Evolutionary conservation across 2,113 vertebrate species (phyloP).

Genomic region (Falco punctatus): DNA sequence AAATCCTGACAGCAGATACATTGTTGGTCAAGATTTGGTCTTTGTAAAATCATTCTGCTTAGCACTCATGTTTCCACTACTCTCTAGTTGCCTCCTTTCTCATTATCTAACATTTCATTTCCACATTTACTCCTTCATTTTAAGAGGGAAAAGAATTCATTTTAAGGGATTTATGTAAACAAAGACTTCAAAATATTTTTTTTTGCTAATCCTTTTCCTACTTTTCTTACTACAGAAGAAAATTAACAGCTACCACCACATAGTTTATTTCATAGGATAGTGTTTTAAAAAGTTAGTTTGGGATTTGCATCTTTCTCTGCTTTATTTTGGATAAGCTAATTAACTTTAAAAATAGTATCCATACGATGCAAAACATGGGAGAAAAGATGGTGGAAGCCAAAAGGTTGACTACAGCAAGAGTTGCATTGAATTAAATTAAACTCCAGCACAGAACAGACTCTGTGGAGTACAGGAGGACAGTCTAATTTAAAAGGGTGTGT

Average conservation of each 20-base stretch:
- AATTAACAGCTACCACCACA: not conserved
- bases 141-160: rapidly evolving
- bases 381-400: conserved; percentile 64
- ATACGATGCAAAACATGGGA: conserved; percentile 48
- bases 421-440: conserved; percentile 51
- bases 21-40: not conserved
- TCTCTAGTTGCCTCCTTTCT: not conserved
- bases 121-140: not conserved
- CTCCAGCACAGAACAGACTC: conserved; percentile 19
- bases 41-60: not conserved
- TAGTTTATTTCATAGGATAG: not conserved
- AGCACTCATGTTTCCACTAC: not conserved
- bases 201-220: not conserved
- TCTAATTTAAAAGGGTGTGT: conserved; percentile 46
- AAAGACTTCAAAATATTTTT: not conserved
- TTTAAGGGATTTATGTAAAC: not conserved
- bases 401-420: conserved; percentile 62
- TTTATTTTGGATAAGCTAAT: conserved; percentile 60
- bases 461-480: conserved; percentile 2
- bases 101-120: not conserved
- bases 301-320: conserved; percentile 9
- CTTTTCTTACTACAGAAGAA: not conserved
- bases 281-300: conserved; percentile 2
- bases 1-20: not conserved
- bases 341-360: conserved; percentile 65